A percentile compares a stretch with the other conserved stretches of the same genome.
These are phyloP conservation scores for Harpalus rubripes DNA, from an alignment of 2,888 invertebrate species.

Conservation along the genomic window DNA sequence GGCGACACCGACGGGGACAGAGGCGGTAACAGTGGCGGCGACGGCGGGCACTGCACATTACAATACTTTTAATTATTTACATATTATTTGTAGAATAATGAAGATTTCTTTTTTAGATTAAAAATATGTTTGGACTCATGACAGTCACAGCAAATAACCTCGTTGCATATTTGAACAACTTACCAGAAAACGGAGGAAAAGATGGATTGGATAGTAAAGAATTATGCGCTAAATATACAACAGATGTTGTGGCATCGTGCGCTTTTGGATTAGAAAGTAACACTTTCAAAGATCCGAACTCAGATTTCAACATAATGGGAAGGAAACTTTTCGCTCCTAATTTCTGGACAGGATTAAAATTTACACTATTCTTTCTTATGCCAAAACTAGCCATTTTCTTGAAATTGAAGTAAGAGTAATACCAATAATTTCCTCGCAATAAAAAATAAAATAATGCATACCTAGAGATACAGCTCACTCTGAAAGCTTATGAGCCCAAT, in stretches of 20 bases:
- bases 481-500: too few species aligned
- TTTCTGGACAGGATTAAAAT: slow-evolving; percentile 68
- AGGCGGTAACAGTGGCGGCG: too few species aligned
- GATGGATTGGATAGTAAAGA: slow-evolving; percentile 77
- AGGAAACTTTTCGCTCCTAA: slow-evolving; percentile 73
- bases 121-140: slow-evolving; percentile 77
- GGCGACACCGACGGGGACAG: too few species aligned
- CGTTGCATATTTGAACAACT: slow-evolving; percentile 73
- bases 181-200: slow-evolving; percentile 73
- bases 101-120: slow-evolving; percentile 71
- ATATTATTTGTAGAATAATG: too few species aligned
- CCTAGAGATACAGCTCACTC: too few species aligned
- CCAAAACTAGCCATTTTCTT: slow-evolving; percentile 71
- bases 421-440: too few species aligned
- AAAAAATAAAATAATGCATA: too few species aligned
- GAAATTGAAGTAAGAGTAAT: slow-evolving; percentile 62
- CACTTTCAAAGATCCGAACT: slow-evolving; percentile 73
- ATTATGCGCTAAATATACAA: slow-evolving; percentile 75
- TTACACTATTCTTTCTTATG: slow-evolving; percentile 68
- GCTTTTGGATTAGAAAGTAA: slow-evolving; percentile 76
- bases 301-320: slow-evolving; percentile 72
- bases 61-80: too few species aligned
- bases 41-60: too few species aligned
- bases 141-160: slow-evolving; percentile 75
- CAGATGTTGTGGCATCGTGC: slow-evolving; percentile 76